A percentile compares a stretch with the other conserved stretches of the same genome.
Conservation (phyloP, 2,797 vertebrate genomes). For the Heliangelus exortis region DNA sequence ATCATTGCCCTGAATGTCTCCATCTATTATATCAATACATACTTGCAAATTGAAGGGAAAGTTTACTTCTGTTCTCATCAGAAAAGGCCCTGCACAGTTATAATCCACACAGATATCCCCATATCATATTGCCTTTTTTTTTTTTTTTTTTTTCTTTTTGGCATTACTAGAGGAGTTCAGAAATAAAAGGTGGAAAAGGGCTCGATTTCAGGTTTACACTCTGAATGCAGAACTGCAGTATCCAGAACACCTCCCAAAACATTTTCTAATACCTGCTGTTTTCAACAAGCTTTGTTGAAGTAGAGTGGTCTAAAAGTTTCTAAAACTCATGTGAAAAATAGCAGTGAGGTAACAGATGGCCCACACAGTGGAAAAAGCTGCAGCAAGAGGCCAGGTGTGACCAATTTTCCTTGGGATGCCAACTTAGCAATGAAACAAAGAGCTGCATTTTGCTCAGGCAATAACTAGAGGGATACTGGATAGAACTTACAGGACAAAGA, state of each 20-base stretch:
- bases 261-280: background rate
- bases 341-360: background rate
- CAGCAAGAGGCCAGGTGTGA: background rate
- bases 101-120: background rate
- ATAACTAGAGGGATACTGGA: background rate
- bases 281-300: background rate
- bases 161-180: background rate
- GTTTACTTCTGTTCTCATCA: background rate
- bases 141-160: background rate
- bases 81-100: background rate
- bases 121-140: background rate
- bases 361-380: background rate
- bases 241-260: background rate
- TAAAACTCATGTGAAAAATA: background rate
- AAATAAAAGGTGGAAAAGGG: background rate
- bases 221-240: background rate
- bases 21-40: background rate
- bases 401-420: background rate
- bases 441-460: background rate
- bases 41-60: conserved; percentile 9
- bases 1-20: background rate
- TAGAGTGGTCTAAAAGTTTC: background rate
- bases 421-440: background rate
- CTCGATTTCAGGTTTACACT: background rate
- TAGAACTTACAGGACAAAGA: background rate